Evolutionary conservation across 2,888 invertebrate genomes (phyloP), one percentile per base, ranked within the genome.

Genomic region (Sminthurides aquaticus): DNA sequence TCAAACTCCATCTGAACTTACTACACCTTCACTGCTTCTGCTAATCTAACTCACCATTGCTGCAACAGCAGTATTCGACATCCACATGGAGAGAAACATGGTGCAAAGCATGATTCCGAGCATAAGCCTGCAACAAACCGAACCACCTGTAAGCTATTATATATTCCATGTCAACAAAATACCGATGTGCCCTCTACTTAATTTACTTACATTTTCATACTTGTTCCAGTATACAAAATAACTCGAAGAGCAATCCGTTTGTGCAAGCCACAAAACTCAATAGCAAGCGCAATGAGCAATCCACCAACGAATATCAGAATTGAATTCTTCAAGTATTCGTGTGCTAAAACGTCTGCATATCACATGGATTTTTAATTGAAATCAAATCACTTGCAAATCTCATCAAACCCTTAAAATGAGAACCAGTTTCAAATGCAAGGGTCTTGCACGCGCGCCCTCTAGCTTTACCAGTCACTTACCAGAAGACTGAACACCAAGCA

Each of bases 41-140:
- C n/a, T 34, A 34, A 15, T 34, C 8, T 34, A 22, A 15, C 52
- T 59, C 55, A 64, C 80, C 76, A 81, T 78, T 48, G 80, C 79
- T n/a, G 79, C 76, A 1, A 77, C 80, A 24, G 81, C 81, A 0
- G 81, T 81, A 76, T 82, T 81, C 69, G 79, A 79, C 69, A 81
- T 79, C 81, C 81, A 81, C 80, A 81, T 81, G 15, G 81, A 81
- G 57, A 81, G 72, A 66, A 81, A 80, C 77, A 79, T 79, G 1
- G 81, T 80, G 25, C 79, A 78, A 20, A 76, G 26, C 81, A 80
- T 80, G 67, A 80, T 78, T 2, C 79, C 79, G 49, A 78, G 70
- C 76, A 79, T 77, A 52, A 79, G 67, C 76, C 71, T 71, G 20
- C 18, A 29, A 55, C 24, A 57, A 11, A 29, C n/a, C 11, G 15